Evolutionary conservation across 2,113 vertebrate species (phyloP), one percentile per base, ranked within the genome.

Genomic region (Puntigrus tetrazona): DNA sequence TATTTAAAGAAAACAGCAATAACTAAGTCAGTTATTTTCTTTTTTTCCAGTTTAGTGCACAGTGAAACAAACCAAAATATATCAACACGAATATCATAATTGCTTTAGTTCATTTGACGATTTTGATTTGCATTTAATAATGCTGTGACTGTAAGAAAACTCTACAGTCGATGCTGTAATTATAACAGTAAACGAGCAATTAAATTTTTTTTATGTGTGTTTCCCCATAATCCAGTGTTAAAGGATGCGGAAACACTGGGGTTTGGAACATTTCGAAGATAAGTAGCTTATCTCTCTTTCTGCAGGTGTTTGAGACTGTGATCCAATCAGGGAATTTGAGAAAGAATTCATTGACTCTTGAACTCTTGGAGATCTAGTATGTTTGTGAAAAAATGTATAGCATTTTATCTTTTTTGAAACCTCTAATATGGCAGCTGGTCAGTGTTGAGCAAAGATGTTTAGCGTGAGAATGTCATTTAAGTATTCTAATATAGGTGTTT

Each of bases 271-370:
- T 45, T 27, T 77, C 25, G 57, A 79, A 93, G 93, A 94, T 94
- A 94, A 94, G 89, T 52, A 81, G 69, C 92, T 94, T 94, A 95
- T 95, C 94, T 93, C 76, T 80, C 85, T 77, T 78, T 90, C 16
- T 88, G 92, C 94, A 95, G 94, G 87, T 69, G 59, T 79, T 89
- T 73, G 83, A 82, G 88, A 89, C 74, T 78, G 74, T 77, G 85
- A 92, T 93, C 87, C 90, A 91, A 92, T 94, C 92, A 63, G 91
- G 88, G 89, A 81, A 86, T 87, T 91, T 86, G 86, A 90, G 88
- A 89, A 89, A 87, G 89, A 92, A 92, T 93, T 91, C 82, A 93
- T 92, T 80, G 93, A 94, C 91, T 91, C 91, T 84, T 91, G 81
- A 90, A 89, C 86, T 89, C 76, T 50, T 87, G 87, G 16, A 70